These are phyloP conservation scores for Melitaea athalia DNA, from an alignment of 2,888 invertebrate species.

Conservation along the genomic window DNA sequence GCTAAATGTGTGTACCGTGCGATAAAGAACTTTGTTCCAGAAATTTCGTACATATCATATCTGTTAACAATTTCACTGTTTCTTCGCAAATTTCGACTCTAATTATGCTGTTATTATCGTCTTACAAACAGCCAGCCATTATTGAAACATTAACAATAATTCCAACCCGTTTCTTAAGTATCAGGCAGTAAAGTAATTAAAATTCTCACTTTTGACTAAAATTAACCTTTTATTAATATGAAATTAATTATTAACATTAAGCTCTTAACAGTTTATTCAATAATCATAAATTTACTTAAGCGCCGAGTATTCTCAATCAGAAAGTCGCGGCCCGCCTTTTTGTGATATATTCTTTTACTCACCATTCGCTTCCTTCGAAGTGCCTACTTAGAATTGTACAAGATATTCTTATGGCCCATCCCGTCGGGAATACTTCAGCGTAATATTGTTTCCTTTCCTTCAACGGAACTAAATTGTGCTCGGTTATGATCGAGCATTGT, in stretches of 20 bases:
- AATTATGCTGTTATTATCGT: background rate
- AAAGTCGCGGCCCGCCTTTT: slow-evolving; percentile 38
- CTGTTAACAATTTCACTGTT: background rate
- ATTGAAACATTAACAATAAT: slow-evolving; percentile 2
- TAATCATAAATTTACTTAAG: slow-evolving; percentile 38
- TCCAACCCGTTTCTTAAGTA: background rate
- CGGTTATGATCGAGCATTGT: slow-evolving; percentile 52
- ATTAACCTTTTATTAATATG: slow-evolving; percentile 25
- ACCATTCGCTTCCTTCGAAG: slow-evolving; percentile 36
- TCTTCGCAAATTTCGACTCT: background rate
- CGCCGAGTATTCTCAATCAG: slow-evolving; percentile 34
- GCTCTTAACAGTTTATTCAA: slow-evolving; percentile 33
- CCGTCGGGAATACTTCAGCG: slow-evolving; percentile 37
- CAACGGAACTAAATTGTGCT: slow-evolving; percentile 31
- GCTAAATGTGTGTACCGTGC: too few species aligned
- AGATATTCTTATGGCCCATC: slow-evolving; percentile 38
- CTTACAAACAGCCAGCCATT: background rate
- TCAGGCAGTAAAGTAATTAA: background rate
- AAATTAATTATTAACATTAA: slow-evolving; percentile 20
- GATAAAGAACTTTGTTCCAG: too few species aligned
- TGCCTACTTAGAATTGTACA: slow-evolving; percentile 40
- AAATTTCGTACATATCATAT: too few species aligned
- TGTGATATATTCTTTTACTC: slow-evolving; percentile 39
- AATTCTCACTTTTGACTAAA: slow-evolving; percentile 8
- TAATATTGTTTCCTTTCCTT: slow-evolving; percentile 40